Evolutionary conservation across 2,113 vertebrate species (phyloP).

Genomic region (Rallus limicola): DNA sequence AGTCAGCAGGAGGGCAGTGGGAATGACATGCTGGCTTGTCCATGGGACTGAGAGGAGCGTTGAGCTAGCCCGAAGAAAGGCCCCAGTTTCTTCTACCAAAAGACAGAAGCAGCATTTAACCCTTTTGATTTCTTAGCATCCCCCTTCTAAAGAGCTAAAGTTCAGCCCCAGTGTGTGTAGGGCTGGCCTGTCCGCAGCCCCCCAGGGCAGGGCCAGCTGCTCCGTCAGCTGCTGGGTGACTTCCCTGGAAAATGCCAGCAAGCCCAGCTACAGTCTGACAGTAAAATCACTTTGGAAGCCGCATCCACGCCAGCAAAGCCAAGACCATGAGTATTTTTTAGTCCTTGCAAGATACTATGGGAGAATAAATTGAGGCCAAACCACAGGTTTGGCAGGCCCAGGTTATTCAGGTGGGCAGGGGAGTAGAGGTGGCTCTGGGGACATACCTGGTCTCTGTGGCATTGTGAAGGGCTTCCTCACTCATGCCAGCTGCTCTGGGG

Average conservation of each 20-base stretch:
- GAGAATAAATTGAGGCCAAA: neutral
- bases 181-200: neutral
- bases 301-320: neutral
- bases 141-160: neutral
- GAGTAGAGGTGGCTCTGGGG: neutral
- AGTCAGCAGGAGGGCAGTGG: neutral
- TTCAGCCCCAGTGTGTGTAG: neutral
- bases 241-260: neutral
- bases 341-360: neutral
- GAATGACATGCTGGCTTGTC: neutral
- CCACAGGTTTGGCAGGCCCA: neutral
- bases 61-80: neutral
- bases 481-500: neutral
- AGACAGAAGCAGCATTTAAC: neutral
- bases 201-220: neutral
- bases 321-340: neutral
- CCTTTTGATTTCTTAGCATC: neutral
- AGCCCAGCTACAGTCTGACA: neutral
- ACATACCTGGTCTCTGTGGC: accelerated
- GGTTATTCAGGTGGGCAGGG: neutral
- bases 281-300: neutral
- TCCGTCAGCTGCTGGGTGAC: neutral
- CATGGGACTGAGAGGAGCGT: accelerated
- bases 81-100: neutral
- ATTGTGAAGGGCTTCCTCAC: neutral